Percentiles rank a stretch among this genome's conserved stretches.
phyloP scores from a whole-genome alignment of 2,888 invertebrate species.

The Acanthopleura granulata region DNA sequence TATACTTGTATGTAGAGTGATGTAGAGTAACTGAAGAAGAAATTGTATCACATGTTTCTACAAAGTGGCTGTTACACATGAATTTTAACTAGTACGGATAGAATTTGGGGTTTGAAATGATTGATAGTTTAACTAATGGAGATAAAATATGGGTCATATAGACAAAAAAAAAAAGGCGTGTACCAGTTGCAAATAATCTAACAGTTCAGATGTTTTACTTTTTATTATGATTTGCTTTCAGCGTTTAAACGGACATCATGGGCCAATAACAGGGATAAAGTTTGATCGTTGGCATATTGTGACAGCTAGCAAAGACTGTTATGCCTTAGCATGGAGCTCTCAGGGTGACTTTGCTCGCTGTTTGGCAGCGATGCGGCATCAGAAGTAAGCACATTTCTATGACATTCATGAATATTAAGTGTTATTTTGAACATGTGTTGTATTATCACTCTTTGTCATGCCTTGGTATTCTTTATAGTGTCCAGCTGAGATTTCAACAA shows the following conservation, averaged over 20 bases:
- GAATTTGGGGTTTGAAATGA: no score
- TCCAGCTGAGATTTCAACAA: no score
- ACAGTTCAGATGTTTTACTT: not conserved
- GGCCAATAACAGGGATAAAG: conserved; percentile 62
- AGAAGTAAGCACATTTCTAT: conserved; percentile 54
- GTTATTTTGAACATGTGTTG: not conserved
- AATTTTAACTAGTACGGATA: no score
- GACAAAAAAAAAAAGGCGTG: not conserved
- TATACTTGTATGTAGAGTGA: no score
- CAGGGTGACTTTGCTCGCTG: conserved; percentile 64
- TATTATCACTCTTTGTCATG: not conserved
- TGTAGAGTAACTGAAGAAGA: no score
- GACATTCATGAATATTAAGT: not conserved
- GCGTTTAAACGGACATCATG: conserved; percentile 64
- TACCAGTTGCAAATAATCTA: not conserved
- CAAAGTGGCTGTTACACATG: no score
- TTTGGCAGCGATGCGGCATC: conserved; percentile 67
- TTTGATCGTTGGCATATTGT: conserved; percentile 69
- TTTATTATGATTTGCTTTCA: conserved; percentile 31
- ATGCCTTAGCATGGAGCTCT: conserved; percentile 67
- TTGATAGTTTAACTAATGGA: no score
- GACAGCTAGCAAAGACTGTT: conserved; percentile 65
- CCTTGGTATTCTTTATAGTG: no score
- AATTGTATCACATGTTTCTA: no score
- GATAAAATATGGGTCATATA: not conserved